Evolutionary conservation across 2,888 invertebrate genomes (phyloP), one percentile per base, ranked within the genome.

Genomic region (Drosophila subsilvestris): DNA sequence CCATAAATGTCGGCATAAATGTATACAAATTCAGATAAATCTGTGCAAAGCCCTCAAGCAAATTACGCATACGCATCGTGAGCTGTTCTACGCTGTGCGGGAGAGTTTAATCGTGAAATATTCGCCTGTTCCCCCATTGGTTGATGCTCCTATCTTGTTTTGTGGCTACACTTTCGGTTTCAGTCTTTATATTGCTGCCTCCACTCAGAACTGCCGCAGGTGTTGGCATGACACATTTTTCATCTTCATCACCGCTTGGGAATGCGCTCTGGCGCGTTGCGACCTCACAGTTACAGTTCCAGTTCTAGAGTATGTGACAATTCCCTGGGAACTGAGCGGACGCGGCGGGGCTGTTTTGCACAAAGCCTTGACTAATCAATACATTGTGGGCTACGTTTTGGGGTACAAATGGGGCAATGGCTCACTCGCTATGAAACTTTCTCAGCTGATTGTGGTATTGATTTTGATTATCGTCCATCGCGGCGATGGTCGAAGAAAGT

Each of bases 331-430:
- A 55, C 55, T n/a, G 25, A 45, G 45, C 12, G 18, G 5, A 43
- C n/a, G 9, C 12, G 12, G 4, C 5, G 32, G 25, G 0, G 25
- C 25, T 6, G 7, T 1, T 7, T 0, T 22, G 22, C 22, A 22
- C 12, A 14, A 32, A 22, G 32, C 56, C 62, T 22, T 73, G 48
- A 48, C 73, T 51, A 79, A 80, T 79, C 63, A 48, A 68, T 76
- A 51, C 42, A 22, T 49, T 44, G 14, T 6, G 57, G 42, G 25
- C 1, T 25, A 25, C 14, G 8, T 22, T 47, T 37, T 37, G 9
- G 65, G n/a, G 17, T 22, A 43, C 25, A 54, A 7, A 10, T 6
- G 18, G 54, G 63, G 42, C 48, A 42, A 22, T 14, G 32, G 32
- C 47, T 47, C 12, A 62, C 27, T 62, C 47, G 18, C 27, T 44